These are phyloP conservation scores for Pseudoips prasinana DNA, from an alignment of 2,888 invertebrate species.

Conservation along the genomic window DNA sequence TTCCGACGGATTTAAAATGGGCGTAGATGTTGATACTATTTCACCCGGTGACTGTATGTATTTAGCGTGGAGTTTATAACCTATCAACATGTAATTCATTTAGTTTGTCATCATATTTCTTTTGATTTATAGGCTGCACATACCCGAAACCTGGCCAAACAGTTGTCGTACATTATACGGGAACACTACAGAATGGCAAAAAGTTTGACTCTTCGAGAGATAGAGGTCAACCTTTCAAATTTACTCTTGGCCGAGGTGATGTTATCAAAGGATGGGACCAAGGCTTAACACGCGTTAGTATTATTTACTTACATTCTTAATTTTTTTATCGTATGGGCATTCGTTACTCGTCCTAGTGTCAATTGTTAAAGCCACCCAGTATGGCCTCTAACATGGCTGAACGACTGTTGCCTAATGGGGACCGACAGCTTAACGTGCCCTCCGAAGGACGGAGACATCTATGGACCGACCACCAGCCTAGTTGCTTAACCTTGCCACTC, in stretches of 20 bases:
- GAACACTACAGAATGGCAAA: constrained; percentile 92
- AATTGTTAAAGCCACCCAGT: no score
- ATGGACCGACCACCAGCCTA: no score
- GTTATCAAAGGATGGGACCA: constrained; percentile 99
- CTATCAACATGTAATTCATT: constrained; percentile 15
- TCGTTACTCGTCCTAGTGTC: no score
- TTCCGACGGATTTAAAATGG: no score
- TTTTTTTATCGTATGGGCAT: no score
- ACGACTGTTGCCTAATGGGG: no score
- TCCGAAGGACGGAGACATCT: no score
- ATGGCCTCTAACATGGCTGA: no score
- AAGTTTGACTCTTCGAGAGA: constrained; percentile 99
- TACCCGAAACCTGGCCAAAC: constrained; percentile 97
- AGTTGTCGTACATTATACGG: constrained; percentile 98
- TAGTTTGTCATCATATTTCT: not conserved
- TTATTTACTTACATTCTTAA: no score
- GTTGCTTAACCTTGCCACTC: no score
- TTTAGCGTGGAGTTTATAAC: constrained; percentile 25
- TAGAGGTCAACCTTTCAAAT: constrained; percentile 96
- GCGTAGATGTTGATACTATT: constrained; percentile 68
- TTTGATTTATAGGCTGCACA: constrained; percentile 86
- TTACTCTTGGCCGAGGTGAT: constrained; percentile 96
- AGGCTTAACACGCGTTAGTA: constrained; percentile 92
- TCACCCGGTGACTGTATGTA: constrained; percentile 66
- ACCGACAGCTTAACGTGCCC: no score